phyloP scores from a whole-genome alignment of 2,797 vertebrate genomes.

The Crotalus adamanteus region DNA sequence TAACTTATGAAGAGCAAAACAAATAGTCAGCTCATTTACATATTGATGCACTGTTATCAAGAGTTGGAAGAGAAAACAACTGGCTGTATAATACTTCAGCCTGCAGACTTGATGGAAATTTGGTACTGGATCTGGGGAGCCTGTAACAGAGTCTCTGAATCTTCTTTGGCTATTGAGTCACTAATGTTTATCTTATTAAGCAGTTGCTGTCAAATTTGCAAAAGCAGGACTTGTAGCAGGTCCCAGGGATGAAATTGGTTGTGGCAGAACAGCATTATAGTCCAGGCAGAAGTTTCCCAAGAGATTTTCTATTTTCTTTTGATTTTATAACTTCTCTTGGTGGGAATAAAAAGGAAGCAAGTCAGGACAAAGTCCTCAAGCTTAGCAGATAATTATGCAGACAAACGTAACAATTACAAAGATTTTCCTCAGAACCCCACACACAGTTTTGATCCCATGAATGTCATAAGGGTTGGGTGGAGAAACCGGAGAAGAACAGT shows the following conservation, averaged over 20 bases:
- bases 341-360: accelerated
- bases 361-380: background rate
- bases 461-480: background rate
- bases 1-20: background rate
- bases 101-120: background rate
- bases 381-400: background rate
- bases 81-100: background rate
- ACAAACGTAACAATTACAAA: background rate
- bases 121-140: background rate
- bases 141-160: background rate
- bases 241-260: background rate
- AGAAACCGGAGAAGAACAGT: background rate
- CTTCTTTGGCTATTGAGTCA: background rate
- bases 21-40: background rate
- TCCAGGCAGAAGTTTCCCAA: background rate
- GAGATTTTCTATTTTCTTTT: background rate
- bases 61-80: background rate
- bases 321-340: background rate
- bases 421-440: background rate
- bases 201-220: background rate
- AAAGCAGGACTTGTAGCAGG: background rate
- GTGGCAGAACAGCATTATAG: background rate
- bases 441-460: background rate
- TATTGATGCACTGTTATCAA: background rate
- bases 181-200: background rate